phyloP scores from a whole-genome alignment of 2,888 invertebrate genomes.

The Ametastegia equiseti region DNA sequence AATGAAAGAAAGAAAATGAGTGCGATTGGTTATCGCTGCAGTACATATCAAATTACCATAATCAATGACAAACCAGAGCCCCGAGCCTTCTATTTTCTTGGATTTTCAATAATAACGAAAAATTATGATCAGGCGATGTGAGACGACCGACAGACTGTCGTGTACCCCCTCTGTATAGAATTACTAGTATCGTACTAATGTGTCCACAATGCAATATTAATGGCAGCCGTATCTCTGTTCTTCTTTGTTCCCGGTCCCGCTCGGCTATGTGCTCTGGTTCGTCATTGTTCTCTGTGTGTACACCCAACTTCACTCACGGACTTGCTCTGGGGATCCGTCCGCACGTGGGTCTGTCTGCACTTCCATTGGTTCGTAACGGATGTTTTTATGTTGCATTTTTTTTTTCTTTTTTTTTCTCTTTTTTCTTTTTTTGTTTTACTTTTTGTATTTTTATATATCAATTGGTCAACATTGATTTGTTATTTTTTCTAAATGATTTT shows the following conservation, averaged over 20 bases:
- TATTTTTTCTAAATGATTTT: conserved; percentile 54
- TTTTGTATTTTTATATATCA: background rate
- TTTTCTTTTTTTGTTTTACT: conserved; percentile 25
- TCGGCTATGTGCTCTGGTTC: conserved; percentile 76
- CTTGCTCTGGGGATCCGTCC: conserved; percentile 76
- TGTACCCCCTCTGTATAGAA: conserved; percentile 66
- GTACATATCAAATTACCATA: conserved; percentile 61
- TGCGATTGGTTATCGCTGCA: conserved; percentile 45
- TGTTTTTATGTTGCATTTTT: conserved; percentile 50
- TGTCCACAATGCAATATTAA: conserved; percentile 74
- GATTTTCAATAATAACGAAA: conserved; percentile 4
- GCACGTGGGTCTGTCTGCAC: conserved; percentile 75
- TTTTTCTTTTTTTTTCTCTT: conserved; percentile 41
- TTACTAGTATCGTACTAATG: conserved; percentile 75
- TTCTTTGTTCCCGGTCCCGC: conserved; percentile 77
- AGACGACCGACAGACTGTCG: conserved; percentile 53
- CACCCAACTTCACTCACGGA: conserved; percentile 75
- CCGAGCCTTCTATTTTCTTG: conserved; percentile 68
- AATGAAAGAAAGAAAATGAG: conserved; percentile 46
- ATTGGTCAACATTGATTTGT: background rate
- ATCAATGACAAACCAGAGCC: conserved; percentile 77
- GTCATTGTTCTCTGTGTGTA: conserved; percentile 76
- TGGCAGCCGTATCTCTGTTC: conserved; percentile 76
- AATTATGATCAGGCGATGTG: background rate
- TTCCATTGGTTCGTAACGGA: conserved; percentile 76